phyloP scores from a whole-genome alignment of 2,797 vertebrate genomes.

The Alca torda region DNA sequence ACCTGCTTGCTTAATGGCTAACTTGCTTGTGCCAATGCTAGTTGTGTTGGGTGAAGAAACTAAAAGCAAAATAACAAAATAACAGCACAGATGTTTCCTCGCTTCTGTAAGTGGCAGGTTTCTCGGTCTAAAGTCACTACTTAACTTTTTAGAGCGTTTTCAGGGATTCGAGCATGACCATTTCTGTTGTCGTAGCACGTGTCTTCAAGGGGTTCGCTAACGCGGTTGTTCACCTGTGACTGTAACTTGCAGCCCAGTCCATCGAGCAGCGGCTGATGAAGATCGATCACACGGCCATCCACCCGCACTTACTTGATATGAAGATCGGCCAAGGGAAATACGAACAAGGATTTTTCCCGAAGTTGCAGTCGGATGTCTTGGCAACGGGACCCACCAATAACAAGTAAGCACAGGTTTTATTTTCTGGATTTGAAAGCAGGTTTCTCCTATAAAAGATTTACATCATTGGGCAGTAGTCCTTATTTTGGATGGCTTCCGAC shows the following conservation, averaged over 20 bases:
- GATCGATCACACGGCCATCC: slow-evolving; percentile 95
- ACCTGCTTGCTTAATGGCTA: slow-evolving; percentile 5
- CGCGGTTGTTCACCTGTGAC: background rate
- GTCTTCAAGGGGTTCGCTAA: background rate
- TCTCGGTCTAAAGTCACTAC: background rate
- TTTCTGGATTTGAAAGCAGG: background rate
- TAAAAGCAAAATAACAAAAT: background rate
- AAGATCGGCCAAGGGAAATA: slow-evolving; percentile 98
- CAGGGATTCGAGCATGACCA: background rate
- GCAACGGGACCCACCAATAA: slow-evolving; percentile 87
- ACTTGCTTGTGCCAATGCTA: background rate
- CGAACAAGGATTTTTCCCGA: slow-evolving; percentile 94
- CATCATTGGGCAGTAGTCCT: background rate
- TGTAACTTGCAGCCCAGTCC: slow-evolving; percentile 83
- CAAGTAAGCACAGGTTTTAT: slow-evolving; percentile 84
- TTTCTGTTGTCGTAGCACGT: accelerated
- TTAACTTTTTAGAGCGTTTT: background rate
- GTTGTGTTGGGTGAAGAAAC: background rate
- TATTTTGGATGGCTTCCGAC: background rate
- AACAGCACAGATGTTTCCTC: background rate
- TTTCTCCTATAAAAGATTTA: background rate
- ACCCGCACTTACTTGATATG: slow-evolving; percentile 97
- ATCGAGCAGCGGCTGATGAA: slow-evolving; percentile 91
- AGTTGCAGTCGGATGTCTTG: slow-evolving; percentile 92
- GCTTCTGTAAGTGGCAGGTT: background rate